These are phyloP conservation scores for Aurelia aurita complex sp. Pacific DNA, from an alignment of 30 jellyfish, hydroid and myxozoan genomes.

Conservation along the genomic window DNA sequence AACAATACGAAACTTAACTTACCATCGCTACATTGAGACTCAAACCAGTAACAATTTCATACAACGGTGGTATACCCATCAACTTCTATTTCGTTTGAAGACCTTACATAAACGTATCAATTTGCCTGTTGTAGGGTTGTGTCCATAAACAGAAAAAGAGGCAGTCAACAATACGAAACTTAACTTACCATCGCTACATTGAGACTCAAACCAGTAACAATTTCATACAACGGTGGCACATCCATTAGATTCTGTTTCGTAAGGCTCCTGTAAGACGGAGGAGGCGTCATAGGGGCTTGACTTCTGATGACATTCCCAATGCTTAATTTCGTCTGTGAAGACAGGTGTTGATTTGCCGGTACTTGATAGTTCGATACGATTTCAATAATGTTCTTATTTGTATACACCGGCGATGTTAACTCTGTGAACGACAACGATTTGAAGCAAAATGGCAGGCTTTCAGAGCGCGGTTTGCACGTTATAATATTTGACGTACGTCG, in stretches of 20 bases:
- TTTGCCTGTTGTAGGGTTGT: too few species aligned
- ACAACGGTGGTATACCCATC: constrained; percentile 41
- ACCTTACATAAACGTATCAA: background rate
- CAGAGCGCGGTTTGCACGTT: background rate
- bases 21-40: constrained; percentile 21
- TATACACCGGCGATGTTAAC: background rate
- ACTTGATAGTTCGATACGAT: background rate
- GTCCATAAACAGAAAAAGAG: background rate
- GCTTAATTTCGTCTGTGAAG: too few species aligned
- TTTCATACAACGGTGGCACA: constrained; percentile 53
- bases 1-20: constrained; percentile 3
- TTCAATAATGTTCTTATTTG: background rate
- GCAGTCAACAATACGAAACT: background rate
- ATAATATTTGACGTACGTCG: background rate
- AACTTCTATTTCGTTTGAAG: constrained; percentile 17
- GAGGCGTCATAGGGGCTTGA: constrained; percentile 41
- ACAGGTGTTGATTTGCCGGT: background rate
- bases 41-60: constrained; percentile 47
- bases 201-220: constrained; percentile 45
- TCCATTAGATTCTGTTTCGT: constrained; percentile 21
- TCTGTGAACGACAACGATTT: background rate
- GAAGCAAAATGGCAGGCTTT: background rate
- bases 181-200: constrained; percentile 41
- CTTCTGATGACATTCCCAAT: background rate
- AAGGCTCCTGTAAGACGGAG: constrained; percentile 66